Percentiles rank a stretch among this genome's conserved stretches.
Evolutionary conservation across 2,888 invertebrate genomes (phyloP).

Genomic region (Tromatobia lineatoria): DNA sequence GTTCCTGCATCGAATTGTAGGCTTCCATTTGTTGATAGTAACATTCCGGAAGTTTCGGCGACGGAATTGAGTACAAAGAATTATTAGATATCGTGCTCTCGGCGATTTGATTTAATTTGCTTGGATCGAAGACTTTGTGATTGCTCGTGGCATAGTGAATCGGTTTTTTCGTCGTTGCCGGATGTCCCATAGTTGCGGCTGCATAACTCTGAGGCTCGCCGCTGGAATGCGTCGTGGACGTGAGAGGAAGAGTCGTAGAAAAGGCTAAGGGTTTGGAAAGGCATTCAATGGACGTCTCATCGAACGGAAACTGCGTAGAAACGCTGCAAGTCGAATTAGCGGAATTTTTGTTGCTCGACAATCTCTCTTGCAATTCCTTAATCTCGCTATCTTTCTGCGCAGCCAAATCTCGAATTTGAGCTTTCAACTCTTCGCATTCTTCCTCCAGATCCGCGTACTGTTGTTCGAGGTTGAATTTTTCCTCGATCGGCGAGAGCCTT

Average conservation of each 20-base stretch:
- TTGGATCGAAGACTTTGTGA: constrained; percentile 57
- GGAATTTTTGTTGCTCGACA: constrained; percentile 57
- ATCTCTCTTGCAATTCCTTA: constrained; percentile 85
- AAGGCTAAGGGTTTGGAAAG: constrained; percentile 40
- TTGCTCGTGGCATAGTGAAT: constrained; percentile 34
- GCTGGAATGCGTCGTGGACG: constrained; percentile 39
- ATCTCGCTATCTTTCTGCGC: constrained; percentile 88
- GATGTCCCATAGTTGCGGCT: constrained; percentile 3
- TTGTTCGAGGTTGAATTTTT: constrained; percentile 90
- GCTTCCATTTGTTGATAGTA: constrained; percentile 70
- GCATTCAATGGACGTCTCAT: constrained; percentile 24
- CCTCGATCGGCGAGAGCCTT: constrained; percentile 92
- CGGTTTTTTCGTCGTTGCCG: constrained; percentile 45
- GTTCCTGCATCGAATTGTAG: constrained; percentile 68
- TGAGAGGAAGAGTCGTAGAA: background rate
- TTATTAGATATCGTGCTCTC: constrained; percentile 58
- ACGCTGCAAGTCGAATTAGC: constrained; percentile 34
- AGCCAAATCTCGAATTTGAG: constrained; percentile 86
- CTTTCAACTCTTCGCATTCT: constrained; percentile 88
- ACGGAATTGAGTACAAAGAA: constrained; percentile 48
- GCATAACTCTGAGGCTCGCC: constrained; percentile 44
- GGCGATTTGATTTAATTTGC: constrained; percentile 65
- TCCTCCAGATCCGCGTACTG: constrained; percentile 90
- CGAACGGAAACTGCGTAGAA: constrained; percentile 48
- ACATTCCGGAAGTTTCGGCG: constrained; percentile 63